These are phyloP conservation scores for Acropternis orthonyx DNA, from an alignment of 2,797 vertebrate genomes.

Conservation along the genomic window DNA sequence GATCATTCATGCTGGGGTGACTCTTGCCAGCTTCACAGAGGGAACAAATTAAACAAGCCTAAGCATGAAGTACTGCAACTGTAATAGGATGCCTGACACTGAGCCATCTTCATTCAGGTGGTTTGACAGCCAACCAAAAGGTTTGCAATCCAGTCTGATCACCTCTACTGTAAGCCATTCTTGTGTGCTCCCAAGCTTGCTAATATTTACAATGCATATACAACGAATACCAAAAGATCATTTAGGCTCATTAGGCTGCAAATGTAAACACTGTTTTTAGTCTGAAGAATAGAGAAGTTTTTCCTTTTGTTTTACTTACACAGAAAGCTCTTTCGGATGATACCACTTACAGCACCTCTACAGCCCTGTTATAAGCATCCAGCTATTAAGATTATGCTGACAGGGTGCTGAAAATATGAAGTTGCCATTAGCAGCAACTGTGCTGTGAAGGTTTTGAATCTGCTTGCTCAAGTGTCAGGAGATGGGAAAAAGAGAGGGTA, in stretches of 20 bases:
- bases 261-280: background rate
- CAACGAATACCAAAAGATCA: background rate
- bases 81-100: background rate
- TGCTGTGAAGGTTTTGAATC: background rate
- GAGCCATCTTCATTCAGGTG: background rate
- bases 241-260: background rate
- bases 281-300: background rate
- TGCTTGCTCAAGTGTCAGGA: background rate
- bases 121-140: background rate
- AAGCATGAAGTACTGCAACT: background rate
- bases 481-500: background rate
- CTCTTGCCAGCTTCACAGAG: background rate
- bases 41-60: background rate
- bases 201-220: background rate
- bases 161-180: background rate
- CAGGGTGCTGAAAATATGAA: background rate
- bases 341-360: background rate
- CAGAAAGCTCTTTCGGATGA: background rate
- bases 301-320: background rate
- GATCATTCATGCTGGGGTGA: background rate
- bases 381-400: background rate
- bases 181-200: background rate
- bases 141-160: background rate
- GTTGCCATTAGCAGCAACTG: background rate
- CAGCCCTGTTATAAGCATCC: background rate